A percentile compares a stretch with the other conserved stretches of the same genome.
Evolutionary conservation across 1,140 invertebrate species (phyloP).

Genomic region (Agrypnia vestita): DNA sequence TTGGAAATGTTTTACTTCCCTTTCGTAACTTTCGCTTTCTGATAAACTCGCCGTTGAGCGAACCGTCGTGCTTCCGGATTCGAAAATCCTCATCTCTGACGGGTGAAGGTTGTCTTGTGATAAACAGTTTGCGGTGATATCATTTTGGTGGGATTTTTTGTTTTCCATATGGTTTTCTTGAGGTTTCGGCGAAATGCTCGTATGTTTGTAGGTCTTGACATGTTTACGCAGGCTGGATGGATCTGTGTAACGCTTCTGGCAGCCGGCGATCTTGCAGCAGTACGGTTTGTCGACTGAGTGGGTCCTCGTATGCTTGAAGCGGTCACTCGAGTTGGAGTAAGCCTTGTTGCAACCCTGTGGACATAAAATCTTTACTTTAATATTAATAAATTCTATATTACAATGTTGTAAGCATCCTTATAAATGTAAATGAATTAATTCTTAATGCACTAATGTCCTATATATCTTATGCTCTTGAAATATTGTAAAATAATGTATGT

Average conservation of each 20-base stretch:
- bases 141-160: slow-evolving; percentile 3
- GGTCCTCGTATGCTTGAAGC: slow-evolving; percentile 91
- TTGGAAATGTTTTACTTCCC: slow-evolving; percentile 19
- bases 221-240: slow-evolving; percentile 91
- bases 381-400: no score
- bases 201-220: slow-evolving; percentile 88
- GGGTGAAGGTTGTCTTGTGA: background rate
- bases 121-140: background rate
- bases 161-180: background rate
- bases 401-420: background rate
- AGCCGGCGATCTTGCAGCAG: slow-evolving; percentile 88
- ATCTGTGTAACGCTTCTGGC: slow-evolving; percentile 90
- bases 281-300: slow-evolving; percentile 89
- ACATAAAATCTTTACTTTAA: slow-evolving; percentile 47
- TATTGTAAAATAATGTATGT: no score
- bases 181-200: background rate
- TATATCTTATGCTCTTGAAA: no score
- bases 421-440: no score
- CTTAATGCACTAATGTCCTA: no score
- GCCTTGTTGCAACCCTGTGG: slow-evolving; percentile 87
- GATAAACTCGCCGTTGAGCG: slow-evolving; percentile 10
- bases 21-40: slow-evolving; percentile 40
- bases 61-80: slow-evolving; percentile 2
- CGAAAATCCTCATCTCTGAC: background rate
- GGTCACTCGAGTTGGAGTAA: slow-evolving; percentile 91